Conservation (phyloP, 2,797 vertebrate genomes). For the Ctenosaura bakeri region DNA sequence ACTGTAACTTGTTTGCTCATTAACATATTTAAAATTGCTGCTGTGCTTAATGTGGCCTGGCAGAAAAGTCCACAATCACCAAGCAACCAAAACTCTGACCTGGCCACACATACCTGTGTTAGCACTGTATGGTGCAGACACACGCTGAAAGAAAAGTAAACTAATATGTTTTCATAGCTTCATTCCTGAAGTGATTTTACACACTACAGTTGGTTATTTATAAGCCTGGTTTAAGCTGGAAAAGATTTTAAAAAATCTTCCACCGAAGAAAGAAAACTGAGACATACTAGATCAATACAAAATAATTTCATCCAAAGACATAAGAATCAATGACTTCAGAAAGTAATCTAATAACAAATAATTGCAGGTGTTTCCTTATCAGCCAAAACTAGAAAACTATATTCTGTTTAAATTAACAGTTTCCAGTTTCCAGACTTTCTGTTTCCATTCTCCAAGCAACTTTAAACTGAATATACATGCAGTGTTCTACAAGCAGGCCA, state of each 20-base stretch:
- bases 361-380: no score
- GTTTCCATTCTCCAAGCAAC: not conserved
- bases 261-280: not conserved
- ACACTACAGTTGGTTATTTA: not conserved
- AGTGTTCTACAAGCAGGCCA: not conserved
- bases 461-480: not conserved
- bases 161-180: no score
- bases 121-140: no score
- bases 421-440: not conserved
- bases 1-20: no score
- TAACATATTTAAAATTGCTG: no score
- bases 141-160: no score
- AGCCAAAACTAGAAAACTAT: not conserved
- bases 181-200: no score
- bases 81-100: no score
- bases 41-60: no score
- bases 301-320: not conserved
- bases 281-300: not conserved
- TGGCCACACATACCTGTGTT: no score
- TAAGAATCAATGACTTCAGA: not conserved
- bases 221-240: not conserved
- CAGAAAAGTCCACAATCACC: no score
- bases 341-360: not conserved
- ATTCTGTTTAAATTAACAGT: not conserved
- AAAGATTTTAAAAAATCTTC: not conserved